Evolutionary conservation across 2,797 vertebrate species (phyloP).

Genomic region (Acridotheres tristis): DNA sequence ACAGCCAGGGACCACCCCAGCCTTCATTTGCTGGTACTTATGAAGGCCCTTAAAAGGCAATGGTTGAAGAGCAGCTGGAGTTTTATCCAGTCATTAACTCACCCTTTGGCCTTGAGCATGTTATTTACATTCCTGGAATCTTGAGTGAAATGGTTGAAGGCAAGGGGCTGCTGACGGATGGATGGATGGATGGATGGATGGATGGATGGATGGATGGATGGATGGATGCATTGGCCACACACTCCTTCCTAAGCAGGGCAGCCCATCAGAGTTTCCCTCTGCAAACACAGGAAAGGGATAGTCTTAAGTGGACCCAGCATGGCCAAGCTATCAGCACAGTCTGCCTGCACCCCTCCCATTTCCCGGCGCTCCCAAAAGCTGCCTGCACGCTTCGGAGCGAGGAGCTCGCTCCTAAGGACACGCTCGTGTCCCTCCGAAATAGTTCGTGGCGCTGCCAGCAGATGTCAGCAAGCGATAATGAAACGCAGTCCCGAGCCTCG

Average conservation of each 20-base stretch:
- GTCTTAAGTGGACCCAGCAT: rapidly evolving
- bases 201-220: not conserved
- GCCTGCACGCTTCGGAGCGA: rapidly evolving
- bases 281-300: not conserved
- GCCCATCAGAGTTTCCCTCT: not conserved
- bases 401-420: rapidly evolving
- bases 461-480: conserved; percentile 80
- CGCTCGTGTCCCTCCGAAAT: not conserved
- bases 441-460: conserved; percentile 73
- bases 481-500: conserved; percentile 24
- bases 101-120: not conserved
- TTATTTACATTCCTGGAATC: not conserved
- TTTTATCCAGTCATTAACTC: not conserved
- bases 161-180: not conserved
- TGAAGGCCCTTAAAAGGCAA: not conserved
- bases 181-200: not conserved
- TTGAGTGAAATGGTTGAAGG: not conserved
- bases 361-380: not conserved
- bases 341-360: not conserved
- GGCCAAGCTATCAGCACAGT: rapidly evolving
- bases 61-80: not conserved
- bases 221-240: rapidly evolving
- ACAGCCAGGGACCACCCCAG: not conserved
- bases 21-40: not conserved
- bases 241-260: not conserved